Percentiles rank a stretch among this genome's conserved stretches.
Conservation (phyloP, 2,797 vertebrate species). For the Macroramphosus scolopax region DNA sequence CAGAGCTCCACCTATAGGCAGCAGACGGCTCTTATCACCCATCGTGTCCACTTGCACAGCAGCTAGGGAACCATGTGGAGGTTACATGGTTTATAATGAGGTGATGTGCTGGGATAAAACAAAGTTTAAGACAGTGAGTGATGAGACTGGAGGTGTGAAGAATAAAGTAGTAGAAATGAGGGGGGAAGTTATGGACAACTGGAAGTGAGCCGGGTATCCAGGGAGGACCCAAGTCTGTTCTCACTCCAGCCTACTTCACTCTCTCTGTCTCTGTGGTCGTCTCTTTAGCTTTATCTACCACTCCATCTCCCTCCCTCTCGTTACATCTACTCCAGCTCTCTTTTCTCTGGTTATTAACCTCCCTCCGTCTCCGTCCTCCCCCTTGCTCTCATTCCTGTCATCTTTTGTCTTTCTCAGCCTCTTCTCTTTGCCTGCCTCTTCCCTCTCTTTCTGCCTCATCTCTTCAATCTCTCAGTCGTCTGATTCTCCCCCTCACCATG, state of each 20-base stretch:
- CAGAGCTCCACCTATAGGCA: conserved; percentile 16
- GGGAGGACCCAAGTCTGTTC: conserved; percentile 48
- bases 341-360: conserved; percentile 29
- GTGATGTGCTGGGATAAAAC: conserved; percentile 22
- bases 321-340: no score
- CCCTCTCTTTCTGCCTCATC: conserved; percentile 30
- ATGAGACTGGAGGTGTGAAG: conserved; percentile 18
- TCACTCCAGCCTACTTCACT: conserved; percentile 8
- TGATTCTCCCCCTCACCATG: conserved; percentile 33
- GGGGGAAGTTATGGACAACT: conserved; percentile 11
- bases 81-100: conserved; percentile 51
- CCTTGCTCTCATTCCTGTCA: conserved; percentile 37
- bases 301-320: conserved; percentile 26
- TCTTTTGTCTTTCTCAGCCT: conserved; percentile 38
- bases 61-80: conserved; percentile 23
- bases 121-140: conserved; percentile 33
- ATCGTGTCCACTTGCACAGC: conserved; percentile 23
- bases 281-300: conserved; percentile 12
- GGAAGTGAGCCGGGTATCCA: conserved; percentile 50
- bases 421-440: no score
- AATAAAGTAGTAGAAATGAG: conserved; percentile 33
- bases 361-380: conserved; percentile 7
- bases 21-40: conserved; percentile 26
- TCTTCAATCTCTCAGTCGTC: conserved; percentile 19
- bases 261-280: background rate